Evolutionary conservation across 37 sponge, comb jelly and placozoan species (phyloP), one percentile per base, ranked within the genome.

Genomic region (Beroe forskalii): DNA sequence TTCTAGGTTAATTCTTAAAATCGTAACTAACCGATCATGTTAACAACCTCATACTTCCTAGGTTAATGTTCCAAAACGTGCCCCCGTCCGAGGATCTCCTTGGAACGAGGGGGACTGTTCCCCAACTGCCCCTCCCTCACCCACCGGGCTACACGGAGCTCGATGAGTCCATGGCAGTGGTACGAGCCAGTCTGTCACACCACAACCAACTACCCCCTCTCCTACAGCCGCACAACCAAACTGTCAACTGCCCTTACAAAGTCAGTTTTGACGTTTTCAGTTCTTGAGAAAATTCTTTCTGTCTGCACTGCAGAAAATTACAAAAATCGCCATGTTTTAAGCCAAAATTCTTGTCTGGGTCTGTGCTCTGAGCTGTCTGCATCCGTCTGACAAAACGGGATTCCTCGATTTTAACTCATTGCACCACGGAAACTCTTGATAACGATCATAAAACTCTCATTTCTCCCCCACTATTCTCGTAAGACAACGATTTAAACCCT

Each of bases 221-320:
- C 27, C 44, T 80, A 0, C 86, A 80, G 27, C 44, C 44, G 42
- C 86, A 80, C 30, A 80, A 80, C 48, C 86, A 80, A 43, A 80
- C 86, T 80, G 48, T 80, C 55, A 80, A 80, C 48, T n/a, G 38
- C 42, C 86, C 86, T n/a, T 80, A 42, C 55, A 80, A 80, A 37
- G 86, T 80, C 12, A 48, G 55, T 48, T 17, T 12, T 17, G 6
- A 48, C 55, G 55, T 12, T 17, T 48, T 48, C n/a, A n/a, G n/a
- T n/a, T n/a, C n/a, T n/a, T n/a, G n/a, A n/a, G n/a, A n/a, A n/a
- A n/a, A n/a, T n/a, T n/a, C n/a, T n/a, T n/a, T n/a, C n/a, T n/a
- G n/a, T n/a, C n/a, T n/a, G n/a, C n/a, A n/a, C n/a, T n/a, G n/a
- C n/a, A n/a, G n/a, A n/a, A n/a, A n/a, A n/a, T n/a, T n/a, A n/a